These are phyloP conservation scores for Anser cygnoides DNA, from an alignment of 2,113 vertebrate species.

Conservation along the genomic window DNA sequence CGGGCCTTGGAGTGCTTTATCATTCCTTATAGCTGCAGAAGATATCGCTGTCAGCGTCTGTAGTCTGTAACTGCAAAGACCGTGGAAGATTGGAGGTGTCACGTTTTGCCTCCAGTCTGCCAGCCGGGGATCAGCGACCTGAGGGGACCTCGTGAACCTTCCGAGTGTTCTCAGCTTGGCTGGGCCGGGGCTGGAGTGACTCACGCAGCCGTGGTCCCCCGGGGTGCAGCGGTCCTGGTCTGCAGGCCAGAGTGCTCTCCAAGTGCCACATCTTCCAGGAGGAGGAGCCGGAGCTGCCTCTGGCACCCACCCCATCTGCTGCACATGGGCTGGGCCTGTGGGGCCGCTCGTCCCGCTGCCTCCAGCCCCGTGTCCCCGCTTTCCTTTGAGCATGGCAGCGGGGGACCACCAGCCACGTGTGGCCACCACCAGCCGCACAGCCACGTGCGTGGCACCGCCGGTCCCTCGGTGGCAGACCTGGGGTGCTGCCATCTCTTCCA, in stretches of 20 bases:
- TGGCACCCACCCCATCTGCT: background rate
- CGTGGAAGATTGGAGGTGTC: background rate
- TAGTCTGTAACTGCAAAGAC: background rate
- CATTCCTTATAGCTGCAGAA: background rate
- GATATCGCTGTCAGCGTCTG: fast-evolving
- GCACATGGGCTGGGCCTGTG: background rate
- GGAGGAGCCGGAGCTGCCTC: background rate
- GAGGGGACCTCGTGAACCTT: background rate
- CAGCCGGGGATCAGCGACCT: background rate
- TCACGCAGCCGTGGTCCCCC: fast-evolving
- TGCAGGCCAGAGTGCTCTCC: background rate
- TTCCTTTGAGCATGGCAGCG: background rate
- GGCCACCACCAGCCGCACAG: background rate
- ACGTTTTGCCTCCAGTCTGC: fast-evolving
- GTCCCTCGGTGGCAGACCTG: background rate
- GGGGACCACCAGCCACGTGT: background rate
- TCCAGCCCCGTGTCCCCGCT: background rate
- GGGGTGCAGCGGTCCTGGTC: background rate
- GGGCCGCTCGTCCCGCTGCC: background rate
- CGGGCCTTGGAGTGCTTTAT: fast-evolving
- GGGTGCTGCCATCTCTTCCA: fast-evolving
- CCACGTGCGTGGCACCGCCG: fast-evolving
- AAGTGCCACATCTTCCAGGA: background rate
- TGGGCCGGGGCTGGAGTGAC: background rate
- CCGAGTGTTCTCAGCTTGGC: background rate